Evolutionary conservation across 2,113 vertebrate species (phyloP), one percentile per base, ranked within the genome.

Genomic region (Accipiter virgatus): DNA sequence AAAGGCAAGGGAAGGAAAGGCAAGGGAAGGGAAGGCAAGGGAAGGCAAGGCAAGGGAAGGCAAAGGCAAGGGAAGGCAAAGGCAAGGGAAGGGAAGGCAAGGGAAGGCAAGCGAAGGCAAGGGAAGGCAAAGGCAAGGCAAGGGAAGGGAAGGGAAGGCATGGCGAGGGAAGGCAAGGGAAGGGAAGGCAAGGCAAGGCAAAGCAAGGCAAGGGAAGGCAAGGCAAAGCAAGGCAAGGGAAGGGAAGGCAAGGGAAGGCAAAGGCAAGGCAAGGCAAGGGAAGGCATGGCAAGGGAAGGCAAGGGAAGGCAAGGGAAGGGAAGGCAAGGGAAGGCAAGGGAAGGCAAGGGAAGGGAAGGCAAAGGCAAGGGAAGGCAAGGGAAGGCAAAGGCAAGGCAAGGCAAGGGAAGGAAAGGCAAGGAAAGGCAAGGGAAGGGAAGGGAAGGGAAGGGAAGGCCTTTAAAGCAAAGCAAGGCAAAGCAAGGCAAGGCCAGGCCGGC

Each of bases 401-500:
- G 47, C 5, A 47, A 47, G 2, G 47, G 10, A 21, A 42, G 6
- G 29, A 3, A 32, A 23, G 2, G 34, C 16, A 36, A 16, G 11
- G 32, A 8, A 38, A 38, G 36, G 36, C 7, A 47, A 34, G 4
- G 65, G 4, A 67, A 4, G 10, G 43, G 6, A 21, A 3, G 14
- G 22, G 3, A 36, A 3, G 2, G 36, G 6, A 12, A 3, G 3
- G 25, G 2, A 17, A 4, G 40, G n/a, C n/a, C n/a, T n/a, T n/a
- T n/a, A n/a, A n/a, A n/a, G n/a, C n/a, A n/a, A n/a, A n/a, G n/a
- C n/a, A n/a, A 3, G 0, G 29, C 10, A 63, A 3, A 1, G 32
- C 11, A 47, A 47, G 2, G 23, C 25, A n/a, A 3, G 4, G 67
- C 3, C 42, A 43, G 42, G 42, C 42, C 42, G 6, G 42, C 42